Evolutionary conservation across 2,888 invertebrate species (phyloP).

Genomic region (Agonopterix subpropinquella): DNA sequence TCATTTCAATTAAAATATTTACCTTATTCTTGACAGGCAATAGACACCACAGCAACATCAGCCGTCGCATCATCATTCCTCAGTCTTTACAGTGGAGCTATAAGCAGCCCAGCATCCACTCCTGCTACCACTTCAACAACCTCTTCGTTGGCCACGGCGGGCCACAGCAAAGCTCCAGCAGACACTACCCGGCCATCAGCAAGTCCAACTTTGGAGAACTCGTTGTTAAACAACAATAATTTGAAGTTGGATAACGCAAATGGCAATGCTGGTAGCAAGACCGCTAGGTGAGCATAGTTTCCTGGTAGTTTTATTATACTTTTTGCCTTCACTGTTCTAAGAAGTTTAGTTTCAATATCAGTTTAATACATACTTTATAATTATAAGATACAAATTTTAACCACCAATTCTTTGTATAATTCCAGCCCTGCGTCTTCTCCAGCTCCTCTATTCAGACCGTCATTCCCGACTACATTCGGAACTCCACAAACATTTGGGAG

Average conservation of each 20-base stretch:
- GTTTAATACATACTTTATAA: too few relatives aligned
- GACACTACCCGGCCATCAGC: slow-evolving; percentile 53
- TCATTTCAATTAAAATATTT: background rate
- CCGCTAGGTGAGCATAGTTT: slow-evolving; percentile 39
- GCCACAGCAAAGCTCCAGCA: slow-evolving; percentile 53
- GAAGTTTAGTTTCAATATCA: too few relatives aligned
- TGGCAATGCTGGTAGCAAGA: slow-evolving; percentile 66
- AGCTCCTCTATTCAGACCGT: slow-evolving; percentile 82
- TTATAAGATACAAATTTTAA: too few relatives aligned
- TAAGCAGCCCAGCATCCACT: slow-evolving; percentile 61
- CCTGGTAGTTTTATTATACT: background rate
- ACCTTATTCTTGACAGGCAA: slow-evolving; percentile 47
- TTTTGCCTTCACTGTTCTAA: too few relatives aligned
- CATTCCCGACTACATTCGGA: slow-evolving; percentile 83
- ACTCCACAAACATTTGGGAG: slow-evolving; percentile 69
- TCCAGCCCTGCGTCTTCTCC: slow-evolving; percentile 78
- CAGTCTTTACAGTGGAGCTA: slow-evolving; percentile 67
- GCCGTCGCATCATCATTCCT: slow-evolving; percentile 68
- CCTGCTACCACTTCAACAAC: slow-evolving; percentile 40
- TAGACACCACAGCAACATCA: slow-evolving; percentile 77
- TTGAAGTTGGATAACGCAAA: slow-evolving; percentile 67
- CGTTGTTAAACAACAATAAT: slow-evolving; percentile 61
- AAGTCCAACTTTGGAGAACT: slow-evolving; percentile 53
- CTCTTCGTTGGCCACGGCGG: slow-evolving; percentile 32
- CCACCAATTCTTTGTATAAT: background rate